Evolutionary conservation across 2,888 invertebrate species (phyloP).

Genomic region (Schizotus pectinicornis): DNA sequence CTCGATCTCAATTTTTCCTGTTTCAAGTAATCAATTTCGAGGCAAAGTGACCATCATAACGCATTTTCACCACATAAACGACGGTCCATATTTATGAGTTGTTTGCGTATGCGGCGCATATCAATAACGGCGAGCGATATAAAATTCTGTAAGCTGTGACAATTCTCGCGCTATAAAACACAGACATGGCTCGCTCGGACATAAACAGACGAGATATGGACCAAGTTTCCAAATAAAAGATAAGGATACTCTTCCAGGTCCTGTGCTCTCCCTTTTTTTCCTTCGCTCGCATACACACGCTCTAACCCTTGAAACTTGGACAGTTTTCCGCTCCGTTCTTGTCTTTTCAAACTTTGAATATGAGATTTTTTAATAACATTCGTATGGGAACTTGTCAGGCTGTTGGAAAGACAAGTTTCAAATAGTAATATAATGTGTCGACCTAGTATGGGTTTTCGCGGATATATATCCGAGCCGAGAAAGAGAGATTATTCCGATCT

Average conservation of each 20-base stretch:
- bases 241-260: constrained; percentile 39
- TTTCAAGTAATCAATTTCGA: too few relatives aligned
- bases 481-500: constrained; percentile 16
- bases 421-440: constrained; percentile 34
- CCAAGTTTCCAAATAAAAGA: constrained; percentile 52
- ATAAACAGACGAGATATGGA: constrained; percentile 48
- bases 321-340: constrained; percentile 41
- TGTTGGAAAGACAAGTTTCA: constrained; percentile 34
- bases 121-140: constrained; percentile 30
- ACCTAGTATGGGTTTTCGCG: constrained; percentile 2
- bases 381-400: constrained; percentile 42
- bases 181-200: constrained; percentile 44
- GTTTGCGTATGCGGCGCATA: constrained; percentile 31
- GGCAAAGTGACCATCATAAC: not conserved
- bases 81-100: constrained; percentile 28
- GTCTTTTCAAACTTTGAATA: constrained; percentile 43
- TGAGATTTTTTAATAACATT: constrained; percentile 47
- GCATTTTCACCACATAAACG: constrained; percentile 2
- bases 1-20: too few relatives aligned
- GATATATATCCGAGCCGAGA: constrained; percentile 1
- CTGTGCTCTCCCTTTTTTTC: constrained; percentile 26
- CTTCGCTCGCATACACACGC: constrained; percentile 32
- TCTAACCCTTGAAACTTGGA: constrained; percentile 40
- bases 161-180: constrained; percentile 48
- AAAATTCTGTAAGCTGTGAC: constrained; percentile 37